Evolutionary conservation across 2,797 vertebrate species (phyloP), one percentile per base, ranked within the genome.

Genomic region (Calcarius lapponicus): DNA sequence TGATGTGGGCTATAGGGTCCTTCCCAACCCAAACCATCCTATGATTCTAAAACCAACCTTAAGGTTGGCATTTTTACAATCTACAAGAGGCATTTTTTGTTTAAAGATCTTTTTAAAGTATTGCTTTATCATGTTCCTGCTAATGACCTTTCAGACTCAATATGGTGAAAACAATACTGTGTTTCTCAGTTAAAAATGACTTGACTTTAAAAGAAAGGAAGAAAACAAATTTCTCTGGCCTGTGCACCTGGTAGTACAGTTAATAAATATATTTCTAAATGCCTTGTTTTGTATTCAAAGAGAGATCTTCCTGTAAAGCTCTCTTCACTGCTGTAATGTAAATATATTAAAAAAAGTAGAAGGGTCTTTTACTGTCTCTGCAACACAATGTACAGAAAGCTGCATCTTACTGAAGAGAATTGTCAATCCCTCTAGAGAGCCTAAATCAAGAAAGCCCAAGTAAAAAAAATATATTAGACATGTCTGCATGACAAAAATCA

Each of bases 401-500:
- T 93, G 26, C 34, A 24, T 92, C 76, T 78, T 86, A 71, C 20
- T 34, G 43, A 36, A 71, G 43, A 73, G 34, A 70, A 71, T 83
- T 78, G 26, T 71, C 14, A 32, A 4, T 34, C 61, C 29, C 38
- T 31, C 57, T 74, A 31, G 47, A 84, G 57, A 86, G 29, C 73
- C 80, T 57, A 80, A 53, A 86, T 76, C 82, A 88, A 81, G 73
- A 86, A 87, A 83, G 12, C 17, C 26, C n/a, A 67, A 88, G 50
- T 29, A 22, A 57, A 82, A 83, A 90, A 81, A 75, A 22, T 22
- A 22, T 3, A 34, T 78, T 93, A 84, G 88, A 73, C 43, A 51
- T 65, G 54, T 17, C 50, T 90, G 45, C 70, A 61, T 90, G 86
- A 81, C 76, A 93, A 67, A 93, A 95, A 95, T 90, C 76, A 94